Base-by-base conservation (phyloP, 1,140 invertebrate genomes). In the Drosophila burlai region DNA sequence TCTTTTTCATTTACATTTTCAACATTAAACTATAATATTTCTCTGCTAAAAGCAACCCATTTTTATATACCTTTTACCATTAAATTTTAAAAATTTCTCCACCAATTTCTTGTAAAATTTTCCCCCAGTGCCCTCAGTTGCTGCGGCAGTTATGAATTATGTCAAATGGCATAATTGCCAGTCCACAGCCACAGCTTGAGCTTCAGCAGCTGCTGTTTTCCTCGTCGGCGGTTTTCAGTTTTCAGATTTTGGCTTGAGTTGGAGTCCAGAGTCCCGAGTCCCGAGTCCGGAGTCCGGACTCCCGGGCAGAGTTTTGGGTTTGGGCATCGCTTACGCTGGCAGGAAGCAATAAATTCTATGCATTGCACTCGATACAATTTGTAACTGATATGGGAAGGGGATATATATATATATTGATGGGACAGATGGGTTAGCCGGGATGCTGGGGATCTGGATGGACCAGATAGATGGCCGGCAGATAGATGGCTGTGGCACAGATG, bases 321-420 rank as follows among this genome's bases (percentile, higher is more conserved):
- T 85, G 68, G 67, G 84, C 77, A 74, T 89, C 65, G 57, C 55
- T 36, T 57, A 54, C 16, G 38, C 71, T 59, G 80, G 71, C 85
- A 89, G 85, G 85, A 89, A 89, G 85, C 85, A 85, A 89, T 89
- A 89, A 89, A 89, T 90, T 89, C 85, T 90, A 89, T 90, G 79
- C 81, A 87, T 89, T 90, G 83, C 83, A 69, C 71, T 73, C 80
- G 84, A 89, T 87, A 85, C 81, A 90, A 90, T 90, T 90, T 89
- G 78, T 82, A 80, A 78, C 78, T 81, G 71, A 89, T 89, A 81
- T 45, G 26, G 38, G 16, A 62, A 34, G 57, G 38, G 55, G 36
- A 42, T 58, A 18, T 34, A 52, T 31, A 52, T 38, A 24, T 38
- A 38, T 38, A 55, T n/a, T 11, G n/a, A 57, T 63, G 13, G 61